Evolutionary conservation across 2,113 vertebrate species (phyloP).

Genomic region (Dolichotis patagonum): DNA sequence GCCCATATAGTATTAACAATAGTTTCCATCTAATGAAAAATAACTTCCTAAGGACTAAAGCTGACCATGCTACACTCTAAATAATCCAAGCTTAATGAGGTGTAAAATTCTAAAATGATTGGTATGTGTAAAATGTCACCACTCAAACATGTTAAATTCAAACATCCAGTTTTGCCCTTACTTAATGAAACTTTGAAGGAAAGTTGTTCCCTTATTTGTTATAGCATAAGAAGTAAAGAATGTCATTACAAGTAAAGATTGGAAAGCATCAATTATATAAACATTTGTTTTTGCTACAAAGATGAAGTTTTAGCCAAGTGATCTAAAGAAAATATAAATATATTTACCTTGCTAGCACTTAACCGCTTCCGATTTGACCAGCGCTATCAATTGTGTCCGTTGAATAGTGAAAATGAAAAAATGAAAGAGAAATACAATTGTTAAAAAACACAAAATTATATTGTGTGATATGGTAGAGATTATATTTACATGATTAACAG

Average conservation of each 20-base stretch:
- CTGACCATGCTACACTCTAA: not conserved
- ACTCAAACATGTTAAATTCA: not conserved
- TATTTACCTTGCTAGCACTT: slow-evolving; percentile 87
- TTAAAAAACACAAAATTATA: not conserved
- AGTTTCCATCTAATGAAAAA: not conserved
- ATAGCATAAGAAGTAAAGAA: not conserved
- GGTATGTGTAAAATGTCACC: slow-evolving; percentile 52
- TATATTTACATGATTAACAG: not conserved
- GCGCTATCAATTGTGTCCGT: slow-evolving; percentile 77
- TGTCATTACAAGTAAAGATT: not conserved
- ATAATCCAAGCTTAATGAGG: slow-evolving; percentile 53
- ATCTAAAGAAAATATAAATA: not conserved
- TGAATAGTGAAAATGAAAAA: not conserved
- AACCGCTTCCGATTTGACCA: slow-evolving; percentile 87
- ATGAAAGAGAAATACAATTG: slow-evolving; percentile 12
- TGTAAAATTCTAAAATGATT: not conserved
- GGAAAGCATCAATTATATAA: not conserved
- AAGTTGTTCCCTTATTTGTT: not conserved
- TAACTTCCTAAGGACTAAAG: slow-evolving; percentile 35
- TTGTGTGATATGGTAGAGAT: not conserved
- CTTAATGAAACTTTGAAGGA: not conserved
- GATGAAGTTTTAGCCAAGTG: not conserved
- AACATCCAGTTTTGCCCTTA: slow-evolving; percentile 13
- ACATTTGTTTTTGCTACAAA: not conserved
- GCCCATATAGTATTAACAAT: not conserved